Evolutionary conservation across 2,888 invertebrate species (phyloP), one percentile per base, ranked within the genome.

Genomic region (Cyrtodaria siliqua): DNA sequence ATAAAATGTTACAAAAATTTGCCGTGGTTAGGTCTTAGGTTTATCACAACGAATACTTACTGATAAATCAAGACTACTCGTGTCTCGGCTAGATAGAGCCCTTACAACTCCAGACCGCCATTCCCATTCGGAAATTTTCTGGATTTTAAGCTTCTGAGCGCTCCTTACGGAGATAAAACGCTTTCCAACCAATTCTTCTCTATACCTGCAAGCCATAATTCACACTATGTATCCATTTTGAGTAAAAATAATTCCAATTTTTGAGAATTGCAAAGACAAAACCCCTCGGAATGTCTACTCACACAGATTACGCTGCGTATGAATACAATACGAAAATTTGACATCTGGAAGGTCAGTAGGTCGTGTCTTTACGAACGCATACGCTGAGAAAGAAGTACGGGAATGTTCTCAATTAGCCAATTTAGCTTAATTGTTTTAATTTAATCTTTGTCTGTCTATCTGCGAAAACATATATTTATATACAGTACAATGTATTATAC

Each of bases 111-210:
- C 97, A 94, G 96, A 95, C 94, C 96, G 95, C 96, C 96, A 96
- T 93, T 96, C 96, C 96, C 96, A 96, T 94, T 96, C 96, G 92
- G 95, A 95, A 94, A 96, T 96, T 95, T 96, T 96, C 94, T 95
- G 95, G 94, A 96, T 95, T 95, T 96, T 96, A 93, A 96, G 95
- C 95, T 96, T 96, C 93, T 95, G 94, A 49, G 87, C 84, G 94
- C 95, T 96, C 95, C 96, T 95, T 94, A 96, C 96, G 94, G 96
- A 96, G 92, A 96, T 94, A 95, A 96, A 96, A 94, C 97, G 95
- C 95, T 97, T 96, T 93, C 96, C 96, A 94, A 96, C 96, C 94
- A 96, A 95, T 95, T 96, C 96, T 94, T 96, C 96, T 94, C 96
- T 96, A 94, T 95, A 96, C 95, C 91, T 92, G 80, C 87, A 89